Percentiles rank a stretch among this genome's conserved stretches.
Conservation (phyloP, 2,888 invertebrate species). For the Heliconius charithonia region DNA sequence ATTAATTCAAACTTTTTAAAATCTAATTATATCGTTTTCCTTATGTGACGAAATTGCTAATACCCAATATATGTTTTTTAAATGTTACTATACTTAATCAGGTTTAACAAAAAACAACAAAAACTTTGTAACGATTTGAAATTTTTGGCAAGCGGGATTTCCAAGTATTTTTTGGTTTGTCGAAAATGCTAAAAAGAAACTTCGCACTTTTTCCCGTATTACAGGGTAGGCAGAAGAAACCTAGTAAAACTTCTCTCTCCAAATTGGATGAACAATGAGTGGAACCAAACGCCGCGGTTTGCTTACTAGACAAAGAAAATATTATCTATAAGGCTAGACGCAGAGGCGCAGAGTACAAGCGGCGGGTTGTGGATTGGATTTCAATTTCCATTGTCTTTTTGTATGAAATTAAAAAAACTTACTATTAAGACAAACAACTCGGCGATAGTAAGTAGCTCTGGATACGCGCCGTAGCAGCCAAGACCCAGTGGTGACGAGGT, state of each 20-base stretch:
- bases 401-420: slow-evolving; percentile 58
- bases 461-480: slow-evolving; percentile 84
- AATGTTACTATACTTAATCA: background rate
- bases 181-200: too few species aligned
- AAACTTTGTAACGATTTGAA: background rate
- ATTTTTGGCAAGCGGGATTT: background rate
- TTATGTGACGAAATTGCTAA: background rate
- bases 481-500: slow-evolving; percentile 90
- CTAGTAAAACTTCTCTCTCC: background rate
- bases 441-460: slow-evolving; percentile 89
- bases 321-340: too few species aligned
- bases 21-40: background rate
- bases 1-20: background rate
- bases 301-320: too few species aligned
- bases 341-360: too few species aligned
- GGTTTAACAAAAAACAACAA: background rate
- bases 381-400: background rate
- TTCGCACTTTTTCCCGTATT: too few species aligned
- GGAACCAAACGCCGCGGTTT: too few species aligned
- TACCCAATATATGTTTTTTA: background rate
- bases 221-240: background rate
- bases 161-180: background rate
- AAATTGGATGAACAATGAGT: too few species aligned
- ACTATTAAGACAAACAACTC: slow-evolving; percentile 93
- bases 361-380: too few species aligned